These are phyloP conservation scores for Amphilophus citrinellus DNA, from an alignment of 2,113 vertebrate species.

Conservation along the genomic window DNA sequence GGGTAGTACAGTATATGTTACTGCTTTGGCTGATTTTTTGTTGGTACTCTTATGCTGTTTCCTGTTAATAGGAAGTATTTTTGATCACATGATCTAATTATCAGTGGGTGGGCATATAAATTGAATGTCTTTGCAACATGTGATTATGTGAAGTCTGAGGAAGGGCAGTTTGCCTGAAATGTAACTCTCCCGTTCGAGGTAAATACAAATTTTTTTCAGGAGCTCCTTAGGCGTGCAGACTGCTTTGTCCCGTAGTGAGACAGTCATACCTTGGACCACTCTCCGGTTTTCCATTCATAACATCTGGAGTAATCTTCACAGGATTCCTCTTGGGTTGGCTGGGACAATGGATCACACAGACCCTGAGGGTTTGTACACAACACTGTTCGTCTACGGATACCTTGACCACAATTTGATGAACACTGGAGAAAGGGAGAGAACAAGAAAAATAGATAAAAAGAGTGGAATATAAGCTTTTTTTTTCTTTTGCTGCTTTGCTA, in stretches of 20 bases:
- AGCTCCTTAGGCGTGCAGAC: too few relatives aligned
- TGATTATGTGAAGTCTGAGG: too few relatives aligned
- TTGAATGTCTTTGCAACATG: too few relatives aligned
- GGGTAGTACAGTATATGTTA: too few relatives aligned
- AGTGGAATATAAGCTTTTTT: background rate
- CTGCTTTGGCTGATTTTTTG: too few relatives aligned
- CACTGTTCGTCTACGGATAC: conserved; percentile 87
- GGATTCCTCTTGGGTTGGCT: conserved; percentile 84
- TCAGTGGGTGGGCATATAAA: too few relatives aligned
- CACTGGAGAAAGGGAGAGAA: conserved; percentile 80
- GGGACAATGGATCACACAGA: conserved; percentile 87
- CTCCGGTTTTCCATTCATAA: conserved; percentile 95
- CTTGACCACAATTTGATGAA: conserved; percentile 89
- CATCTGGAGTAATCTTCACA: conserved; percentile 93
- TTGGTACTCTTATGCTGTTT: too few relatives aligned
- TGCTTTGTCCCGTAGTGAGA: background rate
- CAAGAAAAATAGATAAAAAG: background rate
- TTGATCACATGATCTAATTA: too few relatives aligned
- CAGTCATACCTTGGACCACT: conserved; percentile 92
- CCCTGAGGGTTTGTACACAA: conserved; percentile 90
- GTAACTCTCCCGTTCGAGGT: too few relatives aligned
- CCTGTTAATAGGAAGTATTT: too few relatives aligned
- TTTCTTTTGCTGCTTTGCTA: background rate
- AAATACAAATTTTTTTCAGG: too few relatives aligned
- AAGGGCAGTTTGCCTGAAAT: too few relatives aligned